Base-by-base conservation (phyloP, 2,113 vertebrate genomes). In the Labrus mixtus region DNA sequence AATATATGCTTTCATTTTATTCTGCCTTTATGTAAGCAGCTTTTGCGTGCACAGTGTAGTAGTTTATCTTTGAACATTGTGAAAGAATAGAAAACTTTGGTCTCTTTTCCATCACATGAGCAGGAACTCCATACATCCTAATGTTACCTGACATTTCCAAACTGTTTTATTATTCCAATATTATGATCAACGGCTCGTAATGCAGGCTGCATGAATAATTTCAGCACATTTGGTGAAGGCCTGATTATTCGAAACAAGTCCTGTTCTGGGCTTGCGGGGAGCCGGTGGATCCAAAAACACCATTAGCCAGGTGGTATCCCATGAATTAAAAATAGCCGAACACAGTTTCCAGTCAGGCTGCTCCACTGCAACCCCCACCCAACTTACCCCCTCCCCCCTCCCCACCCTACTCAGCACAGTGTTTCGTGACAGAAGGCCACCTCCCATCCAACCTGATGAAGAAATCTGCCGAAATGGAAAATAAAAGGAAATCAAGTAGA, bases 271-370 rank as follows among this genome's bases (percentile, higher is more conserved):
- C 88, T 89, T 76, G 88, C 56, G 59, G 85, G 82, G 87, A 78
- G 91, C 89, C 88, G 88, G 90, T 90, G 93, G 94, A 97, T 97
- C 95, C 93, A 95, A 95, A 97, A 97, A 96, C 92, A 93, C 94
- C 96, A 98, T 98, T 98, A 97, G 95, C 93, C 96, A 96, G 96
- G 96, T 97, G 96, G 95, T 94, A 94, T 93, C 88, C 87, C 92
- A 96, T 93, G 95, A 97, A 98, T 98, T 96, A 98, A 98, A 98
- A 98, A 96, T 98, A 97, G 96, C 95, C 90, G 93, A 96, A 97
- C 96, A 96, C 90, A 95, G 93, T 94, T 97, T 96, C 90, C 95
- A 96, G 96, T 96, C 96, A 96, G 94, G 94, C 95, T 86, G 85
- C 83, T 77, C 79, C 79, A 20, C 68, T n/a, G 15, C 29, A 33